These are phyloP conservation scores for Biston stratarius DNA, from an alignment of 2,888 invertebrate genomes.

Conservation along the genomic window DNA sequence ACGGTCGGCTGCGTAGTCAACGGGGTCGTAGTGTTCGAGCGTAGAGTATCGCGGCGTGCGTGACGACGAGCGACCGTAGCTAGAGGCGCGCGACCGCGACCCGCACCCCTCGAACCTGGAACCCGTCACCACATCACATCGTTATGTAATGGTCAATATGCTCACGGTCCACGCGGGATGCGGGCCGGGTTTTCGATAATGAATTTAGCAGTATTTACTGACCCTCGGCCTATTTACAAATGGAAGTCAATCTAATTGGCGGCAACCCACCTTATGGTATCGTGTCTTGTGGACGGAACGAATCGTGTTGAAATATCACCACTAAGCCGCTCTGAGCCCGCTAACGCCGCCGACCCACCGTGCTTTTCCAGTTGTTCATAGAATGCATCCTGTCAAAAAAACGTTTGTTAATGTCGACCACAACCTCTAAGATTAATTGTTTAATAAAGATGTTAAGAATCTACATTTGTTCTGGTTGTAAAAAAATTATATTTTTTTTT, in stretches of 20 bases:
- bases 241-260: neutral
- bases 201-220: slow-evolving; percentile 1
- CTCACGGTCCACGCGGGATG: slow-evolving; percentile 33
- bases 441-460: too few relatives aligned
- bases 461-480: too few relatives aligned
- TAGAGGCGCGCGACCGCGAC: slow-evolving; percentile 80
- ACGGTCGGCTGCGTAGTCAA: slow-evolving; percentile 81
- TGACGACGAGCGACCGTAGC: slow-evolving; percentile 75
- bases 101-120: slow-evolving; percentile 74
- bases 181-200: slow-evolving; percentile 20
- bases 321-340: slow-evolving; percentile 79
- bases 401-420: neutral
- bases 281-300: slow-evolving; percentile 71
- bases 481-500: too few relatives aligned
- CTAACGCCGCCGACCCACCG: slow-evolving; percentile 84
- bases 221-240: neutral
- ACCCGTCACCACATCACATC: slow-evolving; percentile 27
- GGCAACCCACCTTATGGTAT: slow-evolving; percentile 64
- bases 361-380: slow-evolving; percentile 96
- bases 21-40: slow-evolving; percentile 80
- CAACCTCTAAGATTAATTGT: neutral
- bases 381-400: slow-evolving; percentile 92
- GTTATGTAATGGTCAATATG: slow-evolving; percentile 27
- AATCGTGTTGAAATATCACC: slow-evolving; percentile 71
- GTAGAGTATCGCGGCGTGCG: slow-evolving; percentile 74